Conservation (phyloP, 2,113 vertebrate genomes). For the Podarcis cretensis region DNA sequence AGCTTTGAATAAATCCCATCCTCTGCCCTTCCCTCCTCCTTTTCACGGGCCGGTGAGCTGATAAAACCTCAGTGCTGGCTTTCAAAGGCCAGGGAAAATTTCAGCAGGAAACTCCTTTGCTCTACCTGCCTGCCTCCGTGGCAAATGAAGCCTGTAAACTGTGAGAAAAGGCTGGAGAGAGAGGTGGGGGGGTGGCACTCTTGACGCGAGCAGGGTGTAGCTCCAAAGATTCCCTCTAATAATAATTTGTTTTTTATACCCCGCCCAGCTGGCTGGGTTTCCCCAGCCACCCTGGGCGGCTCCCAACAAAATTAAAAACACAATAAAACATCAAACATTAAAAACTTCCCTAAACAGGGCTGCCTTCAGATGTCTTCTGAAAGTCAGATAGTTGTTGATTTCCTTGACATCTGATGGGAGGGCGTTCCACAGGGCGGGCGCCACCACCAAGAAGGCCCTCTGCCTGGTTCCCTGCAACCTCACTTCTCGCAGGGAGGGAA, state of each 20-base stretch:
- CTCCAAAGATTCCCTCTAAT: constrained; percentile 42
- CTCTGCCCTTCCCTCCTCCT: constrained; percentile 69
- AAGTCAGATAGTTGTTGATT: background rate
- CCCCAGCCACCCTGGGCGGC: no score
- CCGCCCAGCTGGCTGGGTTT: no score
- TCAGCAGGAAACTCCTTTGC: constrained; percentile 70
- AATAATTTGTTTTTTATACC: no score
- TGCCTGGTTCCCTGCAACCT: no score
- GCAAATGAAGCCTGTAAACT: constrained; percentile 58
- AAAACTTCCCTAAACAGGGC: background rate
- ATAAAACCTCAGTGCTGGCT: constrained; percentile 66
- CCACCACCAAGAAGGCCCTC: no score
- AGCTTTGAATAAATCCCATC: constrained; percentile 71
- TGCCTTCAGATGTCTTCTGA: background rate
- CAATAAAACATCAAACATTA: no score
- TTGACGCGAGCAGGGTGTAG: constrained; percentile 53
- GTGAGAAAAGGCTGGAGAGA: background rate
- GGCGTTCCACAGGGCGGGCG: no score
- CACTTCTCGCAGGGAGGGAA: no score
- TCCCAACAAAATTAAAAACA: no score
- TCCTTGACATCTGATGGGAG: no score
- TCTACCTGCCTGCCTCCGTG: constrained; percentile 66
- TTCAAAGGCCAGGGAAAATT: constrained; percentile 62
- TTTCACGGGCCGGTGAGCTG: constrained; percentile 66
- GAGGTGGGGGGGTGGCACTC: no score